Base-by-base conservation (phyloP, 1,140 invertebrate species). In the Lordiphosa clarofinis region DNA sequence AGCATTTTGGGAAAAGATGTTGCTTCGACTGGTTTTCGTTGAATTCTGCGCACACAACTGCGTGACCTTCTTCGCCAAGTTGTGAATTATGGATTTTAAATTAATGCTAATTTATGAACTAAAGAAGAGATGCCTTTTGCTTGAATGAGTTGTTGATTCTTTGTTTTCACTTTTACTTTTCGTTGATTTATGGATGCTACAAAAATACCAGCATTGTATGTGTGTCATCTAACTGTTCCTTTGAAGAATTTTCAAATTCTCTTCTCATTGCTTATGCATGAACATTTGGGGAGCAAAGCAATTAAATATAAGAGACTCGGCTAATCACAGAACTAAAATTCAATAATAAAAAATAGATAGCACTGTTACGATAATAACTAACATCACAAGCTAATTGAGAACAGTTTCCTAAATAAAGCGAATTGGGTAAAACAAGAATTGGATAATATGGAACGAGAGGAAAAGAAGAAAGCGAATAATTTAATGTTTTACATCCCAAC, bases 101-200 rank as follows among this genome's bases (percentile, higher is more conserved):
- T 67, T 40, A 67, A 67, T 53, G 64, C 36, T 67, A 53, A 67
- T 59, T 52, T 53, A 48, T 48, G 63, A 46, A 40, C 24, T 54
- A 57, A 19, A 38, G 52, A 21, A 48, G 50, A 38, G 24, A n/a
- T 24, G 21, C 21, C 21, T 24, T 24, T 24, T 24, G 15, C 61
- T n/a, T n/a, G 36, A 40, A 65, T 70, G 52, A 69, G 48, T 69
- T 36, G 67, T 56, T 13, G 37, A 46, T 62, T 69, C 57, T 48
- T 53, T 63, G 35, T 37, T 39, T 61, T 69, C 66, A 69, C 66
- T 69, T 61, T 69, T 69, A 69, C 66, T 69, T 69, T 61, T 67
- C 38, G 56, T 49, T 69, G 66, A 69, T 69, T 69, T 69, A 69
- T 69, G 28, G 57, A 61, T n/a, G 40, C 39, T 43, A 43, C 38